Base-by-base conservation (phyloP, 2,888 invertebrate species). In the Trachelus tabidus region DNA sequence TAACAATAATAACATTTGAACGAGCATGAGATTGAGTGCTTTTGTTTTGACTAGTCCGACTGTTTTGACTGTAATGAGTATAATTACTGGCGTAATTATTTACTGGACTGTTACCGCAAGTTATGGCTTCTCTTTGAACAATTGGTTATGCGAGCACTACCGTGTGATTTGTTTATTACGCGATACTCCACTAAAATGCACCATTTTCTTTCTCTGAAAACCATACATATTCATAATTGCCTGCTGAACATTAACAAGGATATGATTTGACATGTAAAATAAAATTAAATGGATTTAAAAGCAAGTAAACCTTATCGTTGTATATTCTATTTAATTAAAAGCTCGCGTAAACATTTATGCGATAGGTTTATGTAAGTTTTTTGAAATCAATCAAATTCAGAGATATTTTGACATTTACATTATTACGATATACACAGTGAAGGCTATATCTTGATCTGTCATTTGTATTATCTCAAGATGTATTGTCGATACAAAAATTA, bases 1-100 rank as follows among this genome's bases (percentile, higher is more conserved):
- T 82, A 84, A 85, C 81, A 84, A 83, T 84, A 81, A 85, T 84
- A 84, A 85, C 85, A 80, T 83, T 83, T 80, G 79, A 76, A 73
- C 77, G 77, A 69, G 78, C 69, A 73, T 73, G 75, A 34, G 33
- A 34, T 33, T 35, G 73, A 30, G 35, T 74, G 73, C 73, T 76
- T 78, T 75, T 77, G 76, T 75, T 77, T 34, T 34, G 75, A 34
- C 75, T 77, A 69, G 69, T 77, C 3, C 74, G 12, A 30, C 9
- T 34, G 0, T 34, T 34, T 34, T 34, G 9, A 34, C 34, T 34
- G 34, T 34, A 74, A 74, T 34, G 35, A 34, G 6, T 34, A 74
- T 74, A 74, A 74, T 74, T 74, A 35, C 74, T n/a, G 23, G 74
- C 31, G 35, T n/a, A 35, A 74, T 74, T 74, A 74, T 74, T 74